Conservation (phyloP, 2,113 vertebrate genomes). For the Rhabdomys dilectus region DNA sequence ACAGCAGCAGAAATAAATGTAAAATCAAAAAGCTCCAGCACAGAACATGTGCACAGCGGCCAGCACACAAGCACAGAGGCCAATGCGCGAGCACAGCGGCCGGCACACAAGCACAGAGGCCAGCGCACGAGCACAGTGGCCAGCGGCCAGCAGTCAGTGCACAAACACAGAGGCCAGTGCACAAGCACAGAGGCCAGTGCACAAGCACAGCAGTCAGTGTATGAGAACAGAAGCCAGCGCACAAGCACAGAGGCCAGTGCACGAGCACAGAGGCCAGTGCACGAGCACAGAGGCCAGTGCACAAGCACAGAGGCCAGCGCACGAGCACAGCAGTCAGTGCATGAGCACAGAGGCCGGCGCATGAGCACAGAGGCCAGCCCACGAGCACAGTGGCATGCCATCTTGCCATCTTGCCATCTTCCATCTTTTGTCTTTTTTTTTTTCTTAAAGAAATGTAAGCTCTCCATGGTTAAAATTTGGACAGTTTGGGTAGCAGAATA, state of each 20-base stretch:
- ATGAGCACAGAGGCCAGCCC: no score
- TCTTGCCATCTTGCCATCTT: no score
- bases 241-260: no score
- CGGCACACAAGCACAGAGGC: fast-evolving
- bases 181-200: no score
- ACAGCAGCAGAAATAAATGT: not conserved
- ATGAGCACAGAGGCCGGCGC: no score
- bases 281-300: not conserved
- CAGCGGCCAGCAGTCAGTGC: no score
- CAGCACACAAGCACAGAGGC: not conserved
- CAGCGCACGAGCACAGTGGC: not conserved
- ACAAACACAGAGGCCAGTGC: no score
- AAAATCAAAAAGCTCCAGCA: not conserved
- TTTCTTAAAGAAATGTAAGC: not conserved
- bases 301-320: no score
- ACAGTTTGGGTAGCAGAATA: not conserved
- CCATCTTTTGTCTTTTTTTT: not conserved
- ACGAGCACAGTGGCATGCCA: not conserved
- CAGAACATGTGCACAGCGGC: not conserved
- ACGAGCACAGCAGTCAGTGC: no score
- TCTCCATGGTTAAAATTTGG: not conserved
- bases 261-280: not conserved
- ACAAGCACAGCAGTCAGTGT: not conserved
- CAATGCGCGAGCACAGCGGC: no score
- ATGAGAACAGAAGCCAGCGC: no score